phyloP scores from a whole-genome alignment of 2,888 invertebrate genomes.

The Ecliptopera silaceata region DNA sequence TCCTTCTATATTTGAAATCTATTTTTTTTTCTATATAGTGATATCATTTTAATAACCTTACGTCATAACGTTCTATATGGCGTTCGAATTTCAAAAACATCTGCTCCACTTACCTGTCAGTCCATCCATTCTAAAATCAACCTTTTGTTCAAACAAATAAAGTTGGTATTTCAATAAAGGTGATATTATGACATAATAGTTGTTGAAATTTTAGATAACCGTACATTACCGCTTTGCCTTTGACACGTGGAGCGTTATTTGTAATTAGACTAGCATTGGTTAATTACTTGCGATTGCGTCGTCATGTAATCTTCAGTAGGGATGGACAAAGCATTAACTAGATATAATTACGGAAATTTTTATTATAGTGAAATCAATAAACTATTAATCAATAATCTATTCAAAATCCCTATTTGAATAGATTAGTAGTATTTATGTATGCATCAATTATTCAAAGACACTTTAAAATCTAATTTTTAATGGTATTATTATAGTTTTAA shows the following conservation, averaged over 20 bases:
- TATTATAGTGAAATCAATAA: neutral
- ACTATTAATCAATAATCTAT: no score
- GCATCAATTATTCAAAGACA: no score
- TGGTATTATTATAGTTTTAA: no score
- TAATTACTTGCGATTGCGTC: slow-evolving; percentile 36
- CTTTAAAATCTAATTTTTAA: no score
- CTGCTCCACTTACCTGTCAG: slow-evolving; percentile 30
- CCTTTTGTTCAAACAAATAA: slow-evolving; percentile 23
- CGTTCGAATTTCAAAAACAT: slow-evolving; percentile 39
- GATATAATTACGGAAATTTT: no score
- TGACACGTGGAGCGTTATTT: slow-evolving; percentile 39
- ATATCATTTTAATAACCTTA: slow-evolving; percentile 25
- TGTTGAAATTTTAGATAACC: slow-evolving; percentile 45
- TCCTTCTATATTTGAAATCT: no score
- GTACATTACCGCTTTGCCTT: slow-evolving; percentile 42
- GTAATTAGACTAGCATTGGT: slow-evolving; percentile 41
- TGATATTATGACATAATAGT: slow-evolving; percentile 39
- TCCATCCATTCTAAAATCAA: slow-evolving; percentile 22
- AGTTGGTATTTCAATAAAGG: slow-evolving; percentile 22
- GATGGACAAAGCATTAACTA: slow-evolving; percentile 13
- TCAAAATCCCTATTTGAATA: no score
- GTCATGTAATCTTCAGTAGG: slow-evolving; percentile 25
- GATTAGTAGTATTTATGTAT: no score
- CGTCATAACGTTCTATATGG: slow-evolving; percentile 27
- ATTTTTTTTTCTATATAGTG: no score